Conservation (phyloP, 2,888 invertebrate genomes). For the Heliconius ethilla region DNA sequence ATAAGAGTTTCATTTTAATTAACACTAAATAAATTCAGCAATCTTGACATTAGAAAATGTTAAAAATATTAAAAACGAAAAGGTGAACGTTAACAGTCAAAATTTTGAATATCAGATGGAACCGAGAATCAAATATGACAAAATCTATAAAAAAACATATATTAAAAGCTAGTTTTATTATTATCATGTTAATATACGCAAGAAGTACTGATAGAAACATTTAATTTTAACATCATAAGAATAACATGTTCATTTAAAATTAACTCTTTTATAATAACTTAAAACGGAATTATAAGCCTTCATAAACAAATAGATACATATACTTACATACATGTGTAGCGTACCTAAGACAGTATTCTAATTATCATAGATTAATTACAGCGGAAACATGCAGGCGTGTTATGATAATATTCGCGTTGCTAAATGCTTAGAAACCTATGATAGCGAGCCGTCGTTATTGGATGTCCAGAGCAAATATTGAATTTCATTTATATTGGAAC, state of each 20-base stretch:
- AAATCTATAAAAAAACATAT: too few relatives aligned
- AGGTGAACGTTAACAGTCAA: background rate
- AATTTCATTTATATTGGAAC: conserved; percentile 51
- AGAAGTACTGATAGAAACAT: too few relatives aligned
- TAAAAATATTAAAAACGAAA: background rate
- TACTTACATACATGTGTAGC: too few relatives aligned
- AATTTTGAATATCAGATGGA: too few relatives aligned
- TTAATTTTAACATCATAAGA: too few relatives aligned
- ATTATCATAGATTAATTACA: conserved; percentile 43
- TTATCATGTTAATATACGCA: too few relatives aligned
- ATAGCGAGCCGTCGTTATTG: conserved; percentile 47
- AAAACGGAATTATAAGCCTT: background rate
- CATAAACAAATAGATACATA: background rate
- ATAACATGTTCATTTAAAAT: background rate
- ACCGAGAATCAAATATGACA: too few relatives aligned
- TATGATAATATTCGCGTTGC: conserved; percentile 43
- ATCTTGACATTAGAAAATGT: background rate
- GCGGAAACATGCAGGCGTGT: conserved; percentile 40
- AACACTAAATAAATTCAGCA: conserved; percentile 39
- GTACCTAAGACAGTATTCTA: conserved; percentile 37
- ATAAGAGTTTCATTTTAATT: conserved; percentile 44
- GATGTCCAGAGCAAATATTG: conserved; percentile 52
- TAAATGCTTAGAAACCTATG: conserved; percentile 46
- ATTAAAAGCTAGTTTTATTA: too few relatives aligned
- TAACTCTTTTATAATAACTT: background rate